Evolutionary conservation across 2,888 invertebrate species (phyloP), one percentile per base, ranked within the genome.

Genomic region (Anoplius nigerrimus): DNA sequence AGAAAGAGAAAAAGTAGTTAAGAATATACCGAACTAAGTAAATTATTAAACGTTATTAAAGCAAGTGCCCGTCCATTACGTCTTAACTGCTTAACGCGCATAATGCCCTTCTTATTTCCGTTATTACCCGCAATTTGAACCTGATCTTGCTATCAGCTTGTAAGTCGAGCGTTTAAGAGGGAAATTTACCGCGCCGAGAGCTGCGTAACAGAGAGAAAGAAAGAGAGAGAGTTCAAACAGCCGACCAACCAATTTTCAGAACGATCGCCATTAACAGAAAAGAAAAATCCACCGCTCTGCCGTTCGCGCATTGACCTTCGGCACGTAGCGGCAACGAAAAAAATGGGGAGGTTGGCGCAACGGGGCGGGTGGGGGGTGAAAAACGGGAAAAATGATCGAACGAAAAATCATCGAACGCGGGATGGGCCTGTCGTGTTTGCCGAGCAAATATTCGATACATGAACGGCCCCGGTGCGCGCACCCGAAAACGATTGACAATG

Each of bases 81-180:
- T 53, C 62, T 65, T 69, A 68, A 77, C 69, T 65, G 58, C 51
- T 62, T 58, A 61, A 61, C 51, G 54, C 68, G 42, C 66, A 59
- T 70, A 70, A 72, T 72, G 65, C 69, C 66, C 65, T 75, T 78
- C 75, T 78, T 78, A 72, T 77, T 77, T 77, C 75, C 75, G 69
- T 70, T 67, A 78, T 78, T 74, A 78, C 62, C 68, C 63, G 69
- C 70, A 75, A 78, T 74, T 70, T 70, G 75, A 78, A 78, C 75
- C 67, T 58, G 75, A 71, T 72, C 67, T 74, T 57, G 72, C 67
- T 69, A 75, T 72, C 75, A 65, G 62, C 62, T 55, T 48, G 66
- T 55, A 62, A 66, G 51, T 66, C 27, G 64, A 22, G 59, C 68
- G 63, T 58, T 52, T 62, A 57, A 61, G 66, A 56, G 55, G 45